Evolutionary conservation across 2,797 vertebrate genomes (phyloP).

Genomic region (Semaprochilodus insignis): DNA sequence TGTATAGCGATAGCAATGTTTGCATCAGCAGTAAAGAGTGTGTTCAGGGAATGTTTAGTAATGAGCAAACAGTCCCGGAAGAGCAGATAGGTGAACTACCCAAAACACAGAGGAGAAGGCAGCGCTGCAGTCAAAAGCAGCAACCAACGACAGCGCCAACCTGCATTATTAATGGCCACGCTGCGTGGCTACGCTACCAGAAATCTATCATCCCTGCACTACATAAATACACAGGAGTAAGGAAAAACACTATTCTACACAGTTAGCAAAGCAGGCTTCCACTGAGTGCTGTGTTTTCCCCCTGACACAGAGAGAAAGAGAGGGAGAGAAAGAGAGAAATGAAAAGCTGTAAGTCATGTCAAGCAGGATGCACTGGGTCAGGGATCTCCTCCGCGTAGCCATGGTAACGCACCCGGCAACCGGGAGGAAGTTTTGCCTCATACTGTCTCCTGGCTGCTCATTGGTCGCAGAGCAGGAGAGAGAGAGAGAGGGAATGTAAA

Average conservation of each 20-base stretch:
- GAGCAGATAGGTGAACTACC: conserved; percentile 58
- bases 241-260: neutral
- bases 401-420: conserved; percentile 75
- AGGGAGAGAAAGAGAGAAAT: conserved; percentile 38
- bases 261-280: neutral
- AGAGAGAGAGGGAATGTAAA: conserved; percentile 19
- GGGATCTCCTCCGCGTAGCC: conserved; percentile 76
- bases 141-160: conserved; percentile 31
- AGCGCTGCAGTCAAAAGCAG: conserved; percentile 16
- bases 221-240: conserved; percentile 2
- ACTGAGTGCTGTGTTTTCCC: conserved; percentile 23
- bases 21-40: conserved; percentile 61
- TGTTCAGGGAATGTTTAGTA: conserved; percentile 70
- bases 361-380: conserved; percentile 68
- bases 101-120: conserved; percentile 57
- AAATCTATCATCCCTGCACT: conserved; percentile 5
- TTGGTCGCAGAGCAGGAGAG: conserved; percentile 49
- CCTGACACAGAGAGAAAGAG: conserved; percentile 30
- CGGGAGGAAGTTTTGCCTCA: conserved; percentile 68
- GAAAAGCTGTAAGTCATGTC: conserved; percentile 64
- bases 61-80: conserved; percentile 66
- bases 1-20: conserved; percentile 57
- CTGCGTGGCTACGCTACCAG: neutral
- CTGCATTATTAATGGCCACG: conserved; percentile 55
- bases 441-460: conserved; percentile 58